phyloP scores from a whole-genome alignment of 2,797 vertebrate species.

The Benthosema pterotum region DNA sequence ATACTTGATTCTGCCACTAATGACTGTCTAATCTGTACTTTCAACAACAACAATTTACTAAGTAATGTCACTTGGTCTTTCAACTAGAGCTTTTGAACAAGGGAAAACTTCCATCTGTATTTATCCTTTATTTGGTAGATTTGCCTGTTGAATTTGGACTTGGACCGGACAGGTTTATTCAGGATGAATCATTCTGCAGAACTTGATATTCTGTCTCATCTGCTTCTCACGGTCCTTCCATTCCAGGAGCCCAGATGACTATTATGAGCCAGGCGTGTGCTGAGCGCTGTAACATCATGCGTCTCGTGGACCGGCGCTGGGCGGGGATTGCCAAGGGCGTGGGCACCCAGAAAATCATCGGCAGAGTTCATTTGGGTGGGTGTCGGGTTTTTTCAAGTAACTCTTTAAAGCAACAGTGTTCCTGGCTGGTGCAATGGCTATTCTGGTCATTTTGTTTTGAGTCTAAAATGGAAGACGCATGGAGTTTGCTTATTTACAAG shows the following conservation, averaged over 20 bases:
- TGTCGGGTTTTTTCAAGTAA: conserved; percentile 7
- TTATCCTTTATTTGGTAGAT: too few species aligned
- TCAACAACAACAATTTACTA: too few species aligned
- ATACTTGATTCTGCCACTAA: too few species aligned
- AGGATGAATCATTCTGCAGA: not conserved
- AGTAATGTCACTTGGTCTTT: too few species aligned
- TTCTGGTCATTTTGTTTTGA: too few species aligned
- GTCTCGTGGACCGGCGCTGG: conserved; percentile 97
- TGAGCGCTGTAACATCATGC: conserved; percentile 98
- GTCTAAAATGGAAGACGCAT: too few species aligned
- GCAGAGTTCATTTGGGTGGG: conserved; percentile 95
- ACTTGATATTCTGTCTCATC: not conserved
- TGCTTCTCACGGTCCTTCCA: not conserved
- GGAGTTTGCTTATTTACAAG: too few species aligned
- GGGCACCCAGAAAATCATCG: conserved; percentile 98
- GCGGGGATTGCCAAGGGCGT: conserved; percentile 98
- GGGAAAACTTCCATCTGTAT: too few species aligned
- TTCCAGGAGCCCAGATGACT: conserved; percentile 96
- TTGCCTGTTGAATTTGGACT: too few species aligned
- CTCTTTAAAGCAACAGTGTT: not conserved
- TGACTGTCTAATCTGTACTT: too few species aligned
- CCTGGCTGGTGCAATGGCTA: not conserved
- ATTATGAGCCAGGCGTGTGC: conserved; percentile 99
- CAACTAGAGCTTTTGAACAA: too few species aligned
- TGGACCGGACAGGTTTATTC: not conserved